A percentile compares a stretch with the other conserved stretches of the same genome.
Conservation (phyloP, 2,113 vertebrate genomes). For the Macquaria ambigua region DNA sequence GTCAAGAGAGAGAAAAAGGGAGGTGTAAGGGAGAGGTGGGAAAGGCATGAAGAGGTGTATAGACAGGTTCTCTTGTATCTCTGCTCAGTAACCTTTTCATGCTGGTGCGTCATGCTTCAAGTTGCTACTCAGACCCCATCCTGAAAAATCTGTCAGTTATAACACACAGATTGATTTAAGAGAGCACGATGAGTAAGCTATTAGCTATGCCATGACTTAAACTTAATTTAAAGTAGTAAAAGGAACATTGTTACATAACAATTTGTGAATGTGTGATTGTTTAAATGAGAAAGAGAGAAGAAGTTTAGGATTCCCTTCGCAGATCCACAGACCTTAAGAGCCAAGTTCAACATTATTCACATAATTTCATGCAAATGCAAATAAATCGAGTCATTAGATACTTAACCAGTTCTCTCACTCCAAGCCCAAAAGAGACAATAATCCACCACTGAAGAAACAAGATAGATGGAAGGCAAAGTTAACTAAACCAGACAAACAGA, state of each 20-base stretch:
- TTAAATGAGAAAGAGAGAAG: background rate
- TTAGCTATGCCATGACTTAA: constrained; percentile 13
- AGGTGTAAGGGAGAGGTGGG: constrained; percentile 18
- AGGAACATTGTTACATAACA: background rate
- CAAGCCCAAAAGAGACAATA: background rate
- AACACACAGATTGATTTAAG: background rate
- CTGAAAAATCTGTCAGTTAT: constrained; percentile 24
- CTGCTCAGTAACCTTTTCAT: constrained; percentile 40
- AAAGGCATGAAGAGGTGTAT: constrained; percentile 56
- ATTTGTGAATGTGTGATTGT: background rate
- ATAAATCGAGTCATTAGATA: background rate
- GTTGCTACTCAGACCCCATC: constrained; percentile 33
- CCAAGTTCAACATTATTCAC: background rate
- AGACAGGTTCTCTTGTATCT: constrained; percentile 69
- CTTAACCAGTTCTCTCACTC: background rate
- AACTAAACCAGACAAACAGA: background rate
- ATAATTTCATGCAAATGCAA: background rate
- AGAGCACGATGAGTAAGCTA: background rate
- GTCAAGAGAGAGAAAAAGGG: constrained; percentile 8
- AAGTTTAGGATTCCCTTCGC: background rate
- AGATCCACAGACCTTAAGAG: background rate
- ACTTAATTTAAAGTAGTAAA: background rate
- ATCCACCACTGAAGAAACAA: background rate
- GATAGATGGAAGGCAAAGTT: background rate
- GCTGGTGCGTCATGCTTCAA: constrained; percentile 54